Evolutionary conservation across 2,113 vertebrate genomes (phyloP), one percentile per base, ranked within the genome.

Genomic region (Tympanuchus pallidicinctus): DNA sequence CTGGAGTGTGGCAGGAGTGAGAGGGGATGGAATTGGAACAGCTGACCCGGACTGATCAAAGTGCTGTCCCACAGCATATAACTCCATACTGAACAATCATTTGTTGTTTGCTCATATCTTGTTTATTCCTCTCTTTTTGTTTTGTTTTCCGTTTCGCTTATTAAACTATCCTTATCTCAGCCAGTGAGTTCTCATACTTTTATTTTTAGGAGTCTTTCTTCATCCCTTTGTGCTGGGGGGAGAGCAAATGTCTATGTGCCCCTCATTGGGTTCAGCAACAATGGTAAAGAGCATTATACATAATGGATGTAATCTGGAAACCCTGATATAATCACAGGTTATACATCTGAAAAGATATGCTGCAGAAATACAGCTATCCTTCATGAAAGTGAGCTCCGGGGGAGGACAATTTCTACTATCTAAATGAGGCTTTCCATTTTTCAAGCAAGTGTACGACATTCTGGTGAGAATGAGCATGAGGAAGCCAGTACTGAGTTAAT

Each of bases 381-480:
- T 32, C 28, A 32, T 57, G 25, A 54, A 54, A 16, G 25, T 78
- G 95, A 82, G 77, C 56, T 82, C 83, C 86, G 61, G 84, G 36
- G 38, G 13, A 86, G 71, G 77, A 83, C 3, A 42, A 69, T 69
- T 95, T 95, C 92, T 91, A 0, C 4, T 92, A 87, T 89, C 86
- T 88, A 95, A 97, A 96, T 88, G 52, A 96, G 36, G 28, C 38
- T n/a, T 95, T 95, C 89, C 36, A 14, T 91, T 97, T 96, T 92
- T 88, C 78, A 82, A 71, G 89, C 54, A 50, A 47, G 30, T 60
- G 43, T 92, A 63, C 78, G 94, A 71, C 75, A 96, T 88, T 96
- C 95, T 94, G 66, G 7, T 92, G 69, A 96, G 91, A 89, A 83
- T 86, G 94, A 96, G 93, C 28, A 76, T 1, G 66, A 21, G 70